Conservation (phyloP, 2,113 vertebrate genomes). For the Syngnathus typhle region DNA sequence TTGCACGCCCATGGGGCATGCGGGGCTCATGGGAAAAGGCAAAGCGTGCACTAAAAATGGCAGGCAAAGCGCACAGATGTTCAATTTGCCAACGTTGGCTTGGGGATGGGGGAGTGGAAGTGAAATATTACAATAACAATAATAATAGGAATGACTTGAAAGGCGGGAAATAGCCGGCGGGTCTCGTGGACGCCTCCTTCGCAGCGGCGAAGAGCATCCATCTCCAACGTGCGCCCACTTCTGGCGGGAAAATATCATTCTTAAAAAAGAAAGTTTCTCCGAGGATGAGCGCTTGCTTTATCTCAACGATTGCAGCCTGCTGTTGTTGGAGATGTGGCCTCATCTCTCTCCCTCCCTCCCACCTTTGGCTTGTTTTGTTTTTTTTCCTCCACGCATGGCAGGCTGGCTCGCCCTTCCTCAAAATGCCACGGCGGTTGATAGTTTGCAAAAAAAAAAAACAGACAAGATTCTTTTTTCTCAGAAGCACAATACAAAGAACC, state of each 20-base stretch:
- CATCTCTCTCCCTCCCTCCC: not conserved
- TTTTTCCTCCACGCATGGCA: not conserved
- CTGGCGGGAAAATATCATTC: too few relatives aligned
- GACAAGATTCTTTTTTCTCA: not conserved
- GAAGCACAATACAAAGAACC: not conserved
- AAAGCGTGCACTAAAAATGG: not conserved
- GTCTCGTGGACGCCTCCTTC: not conserved
- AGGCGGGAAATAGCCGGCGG: not conserved
- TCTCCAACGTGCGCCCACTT: too few relatives aligned
- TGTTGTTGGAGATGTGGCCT: not conserved
- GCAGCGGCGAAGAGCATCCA: too few relatives aligned
- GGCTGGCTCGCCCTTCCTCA: not conserved
- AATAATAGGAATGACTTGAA: not conserved
- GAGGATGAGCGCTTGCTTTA: too few relatives aligned
- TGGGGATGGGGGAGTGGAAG: not conserved
- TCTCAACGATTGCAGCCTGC: not conserved
- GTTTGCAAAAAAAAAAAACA: not conserved
- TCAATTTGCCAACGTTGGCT: not conserved
- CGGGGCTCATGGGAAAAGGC: not conserved
- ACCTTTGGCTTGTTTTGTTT: not conserved
- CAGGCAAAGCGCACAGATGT: not conserved
- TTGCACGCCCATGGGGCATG: not conserved
- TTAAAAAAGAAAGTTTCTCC: too few relatives aligned
- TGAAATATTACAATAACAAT: not conserved
- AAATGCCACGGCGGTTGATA: not conserved